Evolutionary conservation across 2,113 vertebrate species (phyloP).

Genomic region (Boulengeromyrus knoepffleri): DNA sequence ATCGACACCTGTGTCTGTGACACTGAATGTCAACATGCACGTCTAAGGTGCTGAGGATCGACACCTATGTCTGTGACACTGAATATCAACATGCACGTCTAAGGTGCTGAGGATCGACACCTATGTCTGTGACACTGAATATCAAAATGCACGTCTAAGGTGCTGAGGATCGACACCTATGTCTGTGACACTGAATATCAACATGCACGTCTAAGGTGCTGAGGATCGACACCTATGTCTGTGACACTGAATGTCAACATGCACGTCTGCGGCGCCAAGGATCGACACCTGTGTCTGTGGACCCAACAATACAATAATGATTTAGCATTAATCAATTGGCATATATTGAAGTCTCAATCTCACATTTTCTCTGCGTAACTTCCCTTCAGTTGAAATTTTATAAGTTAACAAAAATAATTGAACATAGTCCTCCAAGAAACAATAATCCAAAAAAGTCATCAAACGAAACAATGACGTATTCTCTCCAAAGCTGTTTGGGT

Average conservation of each 20-base stretch:
- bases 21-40: background rate
- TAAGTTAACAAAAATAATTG: background rate
- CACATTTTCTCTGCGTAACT: background rate
- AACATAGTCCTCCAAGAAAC: background rate
- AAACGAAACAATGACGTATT: background rate
- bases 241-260: background rate
- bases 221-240: too few species aligned
- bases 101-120: background rate
- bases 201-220: too few species aligned
- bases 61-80: background rate
- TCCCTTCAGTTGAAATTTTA: background rate
- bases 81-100: background rate
- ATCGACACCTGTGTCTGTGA: background rate
- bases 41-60: background rate
- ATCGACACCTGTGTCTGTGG: background rate
- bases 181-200: background rate
- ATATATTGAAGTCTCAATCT: background rate
- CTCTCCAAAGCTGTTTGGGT: background rate
- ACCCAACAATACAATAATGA: background rate
- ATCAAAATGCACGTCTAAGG: background rate
- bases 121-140: background rate
- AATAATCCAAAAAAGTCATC: background rate
- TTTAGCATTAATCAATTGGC: background rate
- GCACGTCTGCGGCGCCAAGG: background rate
- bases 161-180: background rate